Conservation (phyloP, 2,797 vertebrate genomes). For the Oreortyx pictus region DNA sequence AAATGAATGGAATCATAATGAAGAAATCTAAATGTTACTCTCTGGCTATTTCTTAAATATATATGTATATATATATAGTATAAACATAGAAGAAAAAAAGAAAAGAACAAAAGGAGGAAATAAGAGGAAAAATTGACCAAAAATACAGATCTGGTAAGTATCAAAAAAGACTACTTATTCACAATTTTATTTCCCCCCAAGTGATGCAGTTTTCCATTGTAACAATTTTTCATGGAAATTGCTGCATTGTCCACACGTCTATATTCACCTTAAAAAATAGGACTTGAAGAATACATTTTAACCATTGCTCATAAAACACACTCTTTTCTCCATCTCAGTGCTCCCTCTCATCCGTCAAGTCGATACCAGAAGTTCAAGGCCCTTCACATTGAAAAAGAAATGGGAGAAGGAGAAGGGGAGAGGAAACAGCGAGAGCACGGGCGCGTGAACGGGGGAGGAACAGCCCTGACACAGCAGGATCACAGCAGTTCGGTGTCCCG, state of each 20-base stretch:
- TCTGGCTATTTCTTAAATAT: neutral
- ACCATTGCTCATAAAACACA: neutral
- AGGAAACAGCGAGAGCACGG: fast-evolving
- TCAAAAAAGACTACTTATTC: neutral
- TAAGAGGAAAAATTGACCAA: neutral
- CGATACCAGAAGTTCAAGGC: slow-evolving; percentile 43
- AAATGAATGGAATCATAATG: neutral
- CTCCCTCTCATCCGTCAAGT: slow-evolving; percentile 16
- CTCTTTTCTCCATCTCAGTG: neutral
- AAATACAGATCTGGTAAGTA: neutral
- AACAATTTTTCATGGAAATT: slow-evolving; percentile 42
- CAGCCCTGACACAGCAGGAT: slow-evolving; percentile 22
- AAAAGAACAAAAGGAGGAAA: neutral
- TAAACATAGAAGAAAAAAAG: neutral
- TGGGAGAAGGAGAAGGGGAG: neutral
- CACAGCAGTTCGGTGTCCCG: neutral
- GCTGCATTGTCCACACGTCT: neutral
- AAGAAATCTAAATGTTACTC: neutral
- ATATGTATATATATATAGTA: neutral
- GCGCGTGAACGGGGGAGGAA: neutral
- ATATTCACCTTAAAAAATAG: neutral
- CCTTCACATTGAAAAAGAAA: neutral
- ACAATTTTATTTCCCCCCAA: neutral
- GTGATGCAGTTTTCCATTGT: neutral
- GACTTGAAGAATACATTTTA: slow-evolving; percentile 24